phyloP scores from a whole-genome alignment of 2,113 vertebrate genomes.

The Tylochromis polylepis region DNA sequence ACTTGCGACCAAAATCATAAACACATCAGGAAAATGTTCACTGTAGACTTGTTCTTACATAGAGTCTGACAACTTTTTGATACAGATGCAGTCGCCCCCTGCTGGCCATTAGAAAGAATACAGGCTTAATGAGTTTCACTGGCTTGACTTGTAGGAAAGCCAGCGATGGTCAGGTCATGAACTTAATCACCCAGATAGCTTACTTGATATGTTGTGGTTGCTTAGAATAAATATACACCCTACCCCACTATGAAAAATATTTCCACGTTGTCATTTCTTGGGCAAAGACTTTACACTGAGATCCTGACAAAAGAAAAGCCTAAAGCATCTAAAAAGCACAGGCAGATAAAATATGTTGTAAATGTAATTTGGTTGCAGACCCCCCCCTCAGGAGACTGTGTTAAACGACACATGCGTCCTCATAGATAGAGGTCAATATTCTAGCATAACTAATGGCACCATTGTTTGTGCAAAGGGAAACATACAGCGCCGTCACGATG shows the following conservation, averaged over 20 bases:
- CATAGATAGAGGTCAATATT: neutral
- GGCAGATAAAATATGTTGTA: neutral
- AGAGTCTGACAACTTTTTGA: neutral
- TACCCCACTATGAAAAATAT: neutral
- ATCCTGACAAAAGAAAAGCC: neutral
- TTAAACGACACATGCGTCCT: neutral
- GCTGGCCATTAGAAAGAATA: neutral
- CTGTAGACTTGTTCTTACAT: neutral
- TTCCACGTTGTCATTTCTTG: neutral
- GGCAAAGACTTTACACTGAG: neutral
- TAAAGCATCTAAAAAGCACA: neutral
- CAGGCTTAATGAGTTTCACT: neutral
- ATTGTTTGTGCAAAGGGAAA: conserved; percentile 6
- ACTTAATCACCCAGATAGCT: neutral
- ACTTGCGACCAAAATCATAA: neutral
- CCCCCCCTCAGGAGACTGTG: neutral
- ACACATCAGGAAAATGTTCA: neutral
- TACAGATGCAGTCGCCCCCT: neutral
- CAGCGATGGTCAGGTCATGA: neutral
- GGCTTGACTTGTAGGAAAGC: neutral
- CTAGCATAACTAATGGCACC: neutral
- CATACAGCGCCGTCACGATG: neutral
- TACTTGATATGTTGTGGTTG: neutral
- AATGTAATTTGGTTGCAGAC: neutral
- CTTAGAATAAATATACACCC: neutral